Evolutionary conservation across 2,888 invertebrate species (phyloP).

Genomic region (Aricia artaxerxes): DNA sequence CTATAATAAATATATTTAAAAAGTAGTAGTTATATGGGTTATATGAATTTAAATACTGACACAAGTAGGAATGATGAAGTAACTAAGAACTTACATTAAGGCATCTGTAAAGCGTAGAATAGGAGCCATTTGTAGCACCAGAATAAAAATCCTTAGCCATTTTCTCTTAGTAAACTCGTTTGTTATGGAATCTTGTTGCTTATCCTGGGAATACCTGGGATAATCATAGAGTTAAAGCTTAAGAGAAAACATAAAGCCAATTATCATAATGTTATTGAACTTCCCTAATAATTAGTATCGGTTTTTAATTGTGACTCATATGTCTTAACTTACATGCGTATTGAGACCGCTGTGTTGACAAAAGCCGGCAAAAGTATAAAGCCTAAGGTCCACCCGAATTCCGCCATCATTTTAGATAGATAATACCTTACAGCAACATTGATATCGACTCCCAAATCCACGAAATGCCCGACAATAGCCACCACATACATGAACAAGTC

Average conservation of each 20-base stretch:
- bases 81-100: conserved; percentile 61
- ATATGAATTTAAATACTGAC: neutral
- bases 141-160: conserved; percentile 80
- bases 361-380: conserved; percentile 88
- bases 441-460: conserved; percentile 85
- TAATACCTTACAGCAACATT: conserved; percentile 85
- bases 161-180: conserved; percentile 81
- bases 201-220: conserved; percentile 79
- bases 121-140: conserved; percentile 87
- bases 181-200: conserved; percentile 75
- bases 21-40: neutral
- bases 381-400: conserved; percentile 84
- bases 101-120: conserved; percentile 84
- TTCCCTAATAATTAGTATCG: neutral
- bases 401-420: conserved; percentile 73
- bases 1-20: conserved; percentile 47
- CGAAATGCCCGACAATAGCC: conserved; percentile 85
- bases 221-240: neutral
- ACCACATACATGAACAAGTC: conserved; percentile 84
- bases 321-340: conserved; percentile 83
- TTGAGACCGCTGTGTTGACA: conserved; percentile 86
- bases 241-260: neutral
- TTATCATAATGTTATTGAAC: conserved; percentile 13
- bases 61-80: neutral
- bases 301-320: conserved; percentile 11